Evolutionary conservation across 2,113 vertebrate genomes (phyloP).

Genomic region (Fulmarus glacialis): DNA sequence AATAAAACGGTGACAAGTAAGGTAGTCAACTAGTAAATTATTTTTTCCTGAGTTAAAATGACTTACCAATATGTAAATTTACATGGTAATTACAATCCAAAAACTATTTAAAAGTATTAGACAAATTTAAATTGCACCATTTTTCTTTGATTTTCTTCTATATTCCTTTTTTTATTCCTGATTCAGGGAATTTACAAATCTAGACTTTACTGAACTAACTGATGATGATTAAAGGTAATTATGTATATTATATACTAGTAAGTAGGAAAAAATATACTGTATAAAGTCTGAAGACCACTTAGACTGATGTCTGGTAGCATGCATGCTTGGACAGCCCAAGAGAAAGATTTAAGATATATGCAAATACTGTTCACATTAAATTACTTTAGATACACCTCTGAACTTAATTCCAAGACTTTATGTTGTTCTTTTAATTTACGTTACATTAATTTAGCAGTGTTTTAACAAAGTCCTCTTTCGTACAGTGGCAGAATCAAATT

Average conservation of each 20-base stretch:
- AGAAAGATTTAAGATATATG: neutral
- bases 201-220: neutral
- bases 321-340: rapidly evolving
- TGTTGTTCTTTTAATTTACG: neutral
- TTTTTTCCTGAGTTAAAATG: neutral
- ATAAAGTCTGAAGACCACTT: neutral
- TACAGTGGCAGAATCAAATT: neutral
- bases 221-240: neutral
- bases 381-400: neutral
- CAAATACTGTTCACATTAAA: neutral
- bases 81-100: neutral
- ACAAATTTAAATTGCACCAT: neutral
- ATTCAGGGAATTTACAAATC: neutral
- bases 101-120: neutral
- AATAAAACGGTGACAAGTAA: neutral
- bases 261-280: neutral
- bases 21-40: neutral
- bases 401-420: neutral
- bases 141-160: neutral
- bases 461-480: neutral
- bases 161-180: neutral
- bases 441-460: neutral
- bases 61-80: neutral
- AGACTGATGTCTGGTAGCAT: neutral
- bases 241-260: neutral